These are phyloP conservation scores for Corythaeola cristata DNA, from an alignment of 2,113 vertebrate species.

Conservation along the genomic window DNA sequence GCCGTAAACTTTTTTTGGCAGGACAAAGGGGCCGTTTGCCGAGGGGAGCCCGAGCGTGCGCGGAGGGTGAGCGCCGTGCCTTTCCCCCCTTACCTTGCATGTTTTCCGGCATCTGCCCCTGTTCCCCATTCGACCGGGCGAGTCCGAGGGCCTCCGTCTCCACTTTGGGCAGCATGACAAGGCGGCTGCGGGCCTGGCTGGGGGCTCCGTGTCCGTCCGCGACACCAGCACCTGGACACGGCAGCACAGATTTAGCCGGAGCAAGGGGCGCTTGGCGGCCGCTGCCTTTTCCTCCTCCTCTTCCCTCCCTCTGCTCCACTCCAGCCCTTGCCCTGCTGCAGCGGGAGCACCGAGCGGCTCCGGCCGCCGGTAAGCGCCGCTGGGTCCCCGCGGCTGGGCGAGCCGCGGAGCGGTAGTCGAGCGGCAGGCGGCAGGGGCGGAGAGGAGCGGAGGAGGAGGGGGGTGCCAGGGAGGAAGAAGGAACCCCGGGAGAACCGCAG, in stretches of 20 bases:
- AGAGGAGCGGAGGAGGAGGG: slow-evolving; percentile 35
- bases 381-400: not conserved
- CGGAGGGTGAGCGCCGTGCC: not conserved
- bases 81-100: slow-evolving; percentile 91
- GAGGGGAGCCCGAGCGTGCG: not conserved
- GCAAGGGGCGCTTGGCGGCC: not conserved
- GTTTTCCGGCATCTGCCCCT: slow-evolving; percentile 93
- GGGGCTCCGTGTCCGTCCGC: slow-evolving; percentile 78
- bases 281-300: slow-evolving; percentile 17
- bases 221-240: slow-evolving; percentile 83
- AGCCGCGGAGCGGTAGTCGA: not conserved
- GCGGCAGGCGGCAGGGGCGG: not conserved
- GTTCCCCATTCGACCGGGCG: slow-evolving; percentile 94
- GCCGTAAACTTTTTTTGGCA: slow-evolving; percentile 23
- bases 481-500: slow-evolving; percentile 8
- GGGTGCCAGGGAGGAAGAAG: slow-evolving; percentile 1
- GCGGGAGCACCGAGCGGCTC: not conserved
- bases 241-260: slow-evolving; percentile 67
- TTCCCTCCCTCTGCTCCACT: not conserved
- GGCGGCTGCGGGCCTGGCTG: slow-evolving; percentile 81
- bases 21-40: not conserved
- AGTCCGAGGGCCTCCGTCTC: slow-evolving; percentile 94
- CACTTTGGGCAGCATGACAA: slow-evolving; percentile 98
- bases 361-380: slow-evolving; percentile 21
- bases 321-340: not conserved